Evolutionary conservation across 2,113 vertebrate species (phyloP).

Genomic region (Rhinogobius similis): DNA sequence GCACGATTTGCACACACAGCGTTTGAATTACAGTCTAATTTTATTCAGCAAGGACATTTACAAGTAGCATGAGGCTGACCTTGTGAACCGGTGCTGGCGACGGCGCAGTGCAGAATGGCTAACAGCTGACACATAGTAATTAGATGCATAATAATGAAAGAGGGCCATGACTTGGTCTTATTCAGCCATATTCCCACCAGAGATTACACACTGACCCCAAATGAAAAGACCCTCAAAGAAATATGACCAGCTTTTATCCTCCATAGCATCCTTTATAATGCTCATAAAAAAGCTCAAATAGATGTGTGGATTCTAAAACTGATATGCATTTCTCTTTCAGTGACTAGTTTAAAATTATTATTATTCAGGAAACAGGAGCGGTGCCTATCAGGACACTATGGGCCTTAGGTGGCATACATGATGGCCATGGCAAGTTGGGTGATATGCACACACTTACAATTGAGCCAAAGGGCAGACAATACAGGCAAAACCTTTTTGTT

Average conservation of each 20-base stretch:
- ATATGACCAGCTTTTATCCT: constrained; percentile 46
- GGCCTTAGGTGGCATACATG: neutral
- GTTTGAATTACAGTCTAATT: constrained; percentile 56
- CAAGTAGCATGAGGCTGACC: constrained; percentile 61
- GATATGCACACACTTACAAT: neutral
- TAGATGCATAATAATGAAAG: constrained; percentile 55
- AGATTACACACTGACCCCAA: constrained; percentile 46
- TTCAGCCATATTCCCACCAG: constrained; percentile 51
- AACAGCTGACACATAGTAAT: constrained; percentile 48
- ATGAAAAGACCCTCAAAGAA: constrained; percentile 45
- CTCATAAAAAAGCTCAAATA: constrained; percentile 28
- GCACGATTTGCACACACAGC: constrained; percentile 18
- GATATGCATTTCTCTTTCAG: neutral
- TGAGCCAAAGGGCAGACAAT: neutral
- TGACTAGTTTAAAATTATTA: too few relatives aligned
- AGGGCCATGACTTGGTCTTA: constrained; percentile 50
- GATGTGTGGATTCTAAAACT: constrained; percentile 18
- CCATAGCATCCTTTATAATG: constrained; percentile 19
- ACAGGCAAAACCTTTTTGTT: too few relatives aligned
- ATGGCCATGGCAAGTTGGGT: neutral
- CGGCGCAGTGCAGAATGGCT: constrained; percentile 41
- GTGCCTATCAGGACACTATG: neutral
- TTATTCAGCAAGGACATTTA: constrained; percentile 65
- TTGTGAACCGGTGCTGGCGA: constrained; percentile 48
- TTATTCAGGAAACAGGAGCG: too few relatives aligned